Evolutionary conservation across 2,797 vertebrate genomes (phyloP).

Genomic region (Sebastes elongatus): DNA sequence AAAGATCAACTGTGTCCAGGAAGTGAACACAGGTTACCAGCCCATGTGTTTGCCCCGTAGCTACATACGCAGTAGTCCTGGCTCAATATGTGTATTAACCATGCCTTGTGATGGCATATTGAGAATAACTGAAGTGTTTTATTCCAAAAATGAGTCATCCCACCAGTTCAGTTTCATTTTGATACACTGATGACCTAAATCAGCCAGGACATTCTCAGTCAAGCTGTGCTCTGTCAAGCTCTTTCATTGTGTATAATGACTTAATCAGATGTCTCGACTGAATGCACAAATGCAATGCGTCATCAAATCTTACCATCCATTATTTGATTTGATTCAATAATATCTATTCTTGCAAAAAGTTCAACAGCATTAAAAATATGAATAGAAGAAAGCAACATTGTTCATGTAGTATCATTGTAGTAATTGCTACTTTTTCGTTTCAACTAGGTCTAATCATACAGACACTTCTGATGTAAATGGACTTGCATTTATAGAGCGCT

Average conservation of each 20-base stretch:
- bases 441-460: not conserved
- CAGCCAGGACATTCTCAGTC: not conserved
- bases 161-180: not conserved
- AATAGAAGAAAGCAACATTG: not conserved
- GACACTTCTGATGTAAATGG: not conserved
- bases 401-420: not conserved
- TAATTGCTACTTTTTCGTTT: not conserved
- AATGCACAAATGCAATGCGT: not conserved
- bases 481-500: too few species aligned
- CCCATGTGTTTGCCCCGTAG: slow-evolving; percentile 43
- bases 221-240: not conserved
- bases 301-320: not conserved
- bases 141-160: not conserved
- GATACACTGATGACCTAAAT: not conserved
- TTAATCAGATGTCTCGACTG: not conserved
- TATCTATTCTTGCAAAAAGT: not conserved
- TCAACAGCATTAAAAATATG: not conserved
- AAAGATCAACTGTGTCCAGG: slow-evolving; percentile 12
- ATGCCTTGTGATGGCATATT: slow-evolving; percentile 16
- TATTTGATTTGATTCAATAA: not conserved
- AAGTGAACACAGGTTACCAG: not conserved
- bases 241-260: not conserved
- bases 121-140: not conserved
- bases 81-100: slow-evolving; percentile 15
- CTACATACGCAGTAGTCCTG: not conserved